These are phyloP conservation scores for Lepidostoma basale DNA, from an alignment of 1,140 invertebrate species.

Conservation along the genomic window DNA sequence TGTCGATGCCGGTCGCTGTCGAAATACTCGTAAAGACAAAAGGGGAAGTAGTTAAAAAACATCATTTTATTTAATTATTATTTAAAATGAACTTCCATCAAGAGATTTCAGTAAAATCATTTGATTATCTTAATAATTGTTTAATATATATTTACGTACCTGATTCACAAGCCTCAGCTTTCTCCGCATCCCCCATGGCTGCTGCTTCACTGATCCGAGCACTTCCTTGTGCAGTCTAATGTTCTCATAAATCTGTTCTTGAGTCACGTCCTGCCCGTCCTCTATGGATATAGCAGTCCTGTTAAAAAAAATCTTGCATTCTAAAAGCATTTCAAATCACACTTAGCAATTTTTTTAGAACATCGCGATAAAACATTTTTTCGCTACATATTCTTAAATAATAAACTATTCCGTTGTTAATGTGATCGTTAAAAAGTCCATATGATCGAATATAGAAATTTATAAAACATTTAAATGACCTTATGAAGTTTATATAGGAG, in stretches of 20 bases:
- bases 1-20: no score
- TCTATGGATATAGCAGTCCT: slow-evolving; percentile 79
- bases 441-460: no score
- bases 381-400: no score
- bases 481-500: no score
- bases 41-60: no score
- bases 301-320: neutral
- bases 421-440: no score
- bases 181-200: slow-evolving; percentile 86
- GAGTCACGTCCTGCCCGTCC: slow-evolving; percentile 67
- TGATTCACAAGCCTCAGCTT: slow-evolving; percentile 85
- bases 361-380: no score
- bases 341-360: no score
- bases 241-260: slow-evolving; percentile 90
- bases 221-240: slow-evolving; percentile 93
- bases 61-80: no score
- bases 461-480: no score
- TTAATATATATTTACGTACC: slow-evolving; percentile 48
- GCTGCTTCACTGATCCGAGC: slow-evolving; percentile 83
- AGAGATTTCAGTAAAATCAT: neutral
- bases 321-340: neutral
- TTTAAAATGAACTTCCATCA: neutral
- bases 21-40: no score
- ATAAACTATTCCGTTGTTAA: no score
- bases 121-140: neutral